phyloP scores from a whole-genome alignment of 2,113 vertebrate genomes.

The Nesogale talazaci region DNA sequence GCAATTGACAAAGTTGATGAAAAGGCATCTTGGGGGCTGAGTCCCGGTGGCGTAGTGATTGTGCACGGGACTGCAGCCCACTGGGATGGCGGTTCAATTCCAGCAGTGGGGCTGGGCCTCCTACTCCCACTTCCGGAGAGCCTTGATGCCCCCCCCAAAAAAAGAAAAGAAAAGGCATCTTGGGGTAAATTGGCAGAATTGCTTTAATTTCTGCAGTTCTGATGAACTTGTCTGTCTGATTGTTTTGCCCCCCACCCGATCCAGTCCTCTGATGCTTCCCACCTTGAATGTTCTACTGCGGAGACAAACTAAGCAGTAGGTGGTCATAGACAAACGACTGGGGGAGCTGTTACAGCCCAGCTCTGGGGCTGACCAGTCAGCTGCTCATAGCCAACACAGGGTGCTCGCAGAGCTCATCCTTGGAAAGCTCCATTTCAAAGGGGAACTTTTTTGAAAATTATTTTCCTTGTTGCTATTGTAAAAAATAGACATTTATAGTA shows the following conservation, averaged over 20 bases:
- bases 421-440: background rate
- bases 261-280: background rate
- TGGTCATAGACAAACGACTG: rapidly evolving
- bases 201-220: background rate
- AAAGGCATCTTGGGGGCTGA: background rate
- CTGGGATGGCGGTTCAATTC: no score
- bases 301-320: rapidly evolving
- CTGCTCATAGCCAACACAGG: rapidly evolving
- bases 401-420: background rate
- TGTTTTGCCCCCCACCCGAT: background rate
- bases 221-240: background rate
- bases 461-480: background rate
- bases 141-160: no score
- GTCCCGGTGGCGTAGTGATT: no score
- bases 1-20: background rate
- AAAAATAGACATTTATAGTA: background rate
- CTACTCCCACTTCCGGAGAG: no score
- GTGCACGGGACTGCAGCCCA: no score
- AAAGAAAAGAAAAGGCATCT: background rate
- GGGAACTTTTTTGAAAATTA: background rate
- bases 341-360: rapidly evolving
- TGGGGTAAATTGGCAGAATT: background rate
- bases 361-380: background rate
- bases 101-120: no score
- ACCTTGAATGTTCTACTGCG: no score